phyloP scores from a whole-genome alignment of 2,888 invertebrate species.

The Andrena minutula region DNA sequence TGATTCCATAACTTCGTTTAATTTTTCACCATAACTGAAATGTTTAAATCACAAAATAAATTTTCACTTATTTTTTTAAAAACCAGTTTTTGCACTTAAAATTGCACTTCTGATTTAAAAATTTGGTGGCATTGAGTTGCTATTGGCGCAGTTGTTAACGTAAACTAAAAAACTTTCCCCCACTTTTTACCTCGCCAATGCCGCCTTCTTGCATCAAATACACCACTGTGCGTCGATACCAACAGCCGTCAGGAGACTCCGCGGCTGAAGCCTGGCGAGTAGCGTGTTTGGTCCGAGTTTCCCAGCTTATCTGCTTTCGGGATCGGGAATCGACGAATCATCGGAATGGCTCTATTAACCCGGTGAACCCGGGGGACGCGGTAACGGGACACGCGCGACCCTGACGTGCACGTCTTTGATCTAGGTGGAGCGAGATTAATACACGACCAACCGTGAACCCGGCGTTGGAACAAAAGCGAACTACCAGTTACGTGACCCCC shows the following conservation, averaged over 20 bases:
- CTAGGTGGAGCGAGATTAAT: conserved; percentile 59
- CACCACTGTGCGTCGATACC: no score
- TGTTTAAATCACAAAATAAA: no score
- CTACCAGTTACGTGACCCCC: conserved; percentile 17
- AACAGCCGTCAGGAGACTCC: conserved; percentile 44
- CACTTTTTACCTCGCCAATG: no score
- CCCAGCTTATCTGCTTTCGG: conserved; percentile 39
- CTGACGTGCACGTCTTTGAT: conserved; percentile 33
- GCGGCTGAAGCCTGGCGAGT: conserved; percentile 20
- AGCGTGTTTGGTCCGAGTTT: conserved; percentile 28
- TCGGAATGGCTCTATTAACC: conserved; percentile 67
- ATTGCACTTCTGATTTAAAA: no score
- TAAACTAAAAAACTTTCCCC: no score
- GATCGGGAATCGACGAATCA: conserved; percentile 59
- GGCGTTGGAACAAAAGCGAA: conserved; percentile 19
- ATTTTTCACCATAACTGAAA: no score
- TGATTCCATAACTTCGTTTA: no score
- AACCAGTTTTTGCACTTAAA: no score
- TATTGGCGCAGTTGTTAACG: no score
- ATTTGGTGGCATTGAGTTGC: no score
- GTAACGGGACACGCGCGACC: conserved; percentile 68
- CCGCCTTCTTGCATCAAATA: no score
- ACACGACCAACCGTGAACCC: conserved; percentile 22
- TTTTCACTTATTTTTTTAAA: no score
- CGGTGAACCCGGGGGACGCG: conserved; percentile 48